These are phyloP conservation scores for Xiphophorus birchmanni DNA, from an alignment of 2,797 vertebrate species.

Conservation along the genomic window DNA sequence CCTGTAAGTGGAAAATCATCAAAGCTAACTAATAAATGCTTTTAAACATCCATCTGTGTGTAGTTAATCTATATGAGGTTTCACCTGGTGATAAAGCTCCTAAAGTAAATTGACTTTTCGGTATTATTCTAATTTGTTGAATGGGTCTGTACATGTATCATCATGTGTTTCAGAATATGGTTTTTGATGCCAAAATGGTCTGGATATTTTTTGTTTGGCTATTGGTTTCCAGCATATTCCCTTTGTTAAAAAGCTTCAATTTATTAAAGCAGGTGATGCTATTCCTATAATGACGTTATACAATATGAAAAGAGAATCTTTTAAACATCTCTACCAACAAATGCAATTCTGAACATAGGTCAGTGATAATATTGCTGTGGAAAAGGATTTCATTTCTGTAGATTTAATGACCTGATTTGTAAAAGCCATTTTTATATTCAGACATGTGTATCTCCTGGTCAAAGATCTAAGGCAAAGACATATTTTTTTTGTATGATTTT, in stretches of 20 bases:
- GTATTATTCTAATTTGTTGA: too few relatives aligned
- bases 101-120: too few relatives aligned
- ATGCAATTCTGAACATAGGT: not conserved
- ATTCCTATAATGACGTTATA: not conserved
- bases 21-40: too few relatives aligned
- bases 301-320: not conserved
- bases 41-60: too few relatives aligned
- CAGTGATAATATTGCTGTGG: conserved; percentile 3
- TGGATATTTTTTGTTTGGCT: not conserved
- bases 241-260: not conserved
- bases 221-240: not conserved
- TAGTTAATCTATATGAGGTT: too few relatives aligned
- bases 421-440: not conserved
- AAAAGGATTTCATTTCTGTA: not conserved
- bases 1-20: too few relatives aligned
- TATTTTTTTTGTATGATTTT: not conserved
- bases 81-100: too few relatives aligned
- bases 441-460: not conserved
- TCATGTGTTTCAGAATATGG: conserved; percentile 2
- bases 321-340: not conserved
- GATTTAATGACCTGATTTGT: not conserved
- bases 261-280: not conserved
- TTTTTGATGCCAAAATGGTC: not conserved
- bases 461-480: not conserved
- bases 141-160: not conserved